Conservation (phyloP, 2,797 vertebrate species). For the Pitangus sulphuratus region DNA sequence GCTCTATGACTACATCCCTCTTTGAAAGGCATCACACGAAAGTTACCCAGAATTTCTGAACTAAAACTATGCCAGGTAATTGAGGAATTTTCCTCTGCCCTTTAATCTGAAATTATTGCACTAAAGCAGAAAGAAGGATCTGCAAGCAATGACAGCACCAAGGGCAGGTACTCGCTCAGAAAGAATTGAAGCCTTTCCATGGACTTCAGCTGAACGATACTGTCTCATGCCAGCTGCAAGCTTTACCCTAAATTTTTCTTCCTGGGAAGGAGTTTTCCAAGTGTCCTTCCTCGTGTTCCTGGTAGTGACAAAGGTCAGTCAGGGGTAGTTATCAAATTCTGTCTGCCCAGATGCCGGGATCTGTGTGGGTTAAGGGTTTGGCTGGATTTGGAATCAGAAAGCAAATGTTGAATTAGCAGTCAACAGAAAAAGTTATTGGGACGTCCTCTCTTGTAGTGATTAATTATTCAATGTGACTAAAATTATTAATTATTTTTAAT, state of each 20-base stretch:
- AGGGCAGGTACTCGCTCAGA: accelerated
- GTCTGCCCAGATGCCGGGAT: not conserved
- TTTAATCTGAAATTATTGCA: not conserved
- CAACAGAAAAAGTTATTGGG: not conserved
- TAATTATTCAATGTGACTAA: not conserved
- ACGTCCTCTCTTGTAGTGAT: not conserved
- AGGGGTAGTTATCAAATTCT: not conserved
- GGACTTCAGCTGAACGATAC: accelerated
- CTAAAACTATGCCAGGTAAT: not conserved
- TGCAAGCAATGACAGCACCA: not conserved
- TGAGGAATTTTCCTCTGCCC: not conserved
- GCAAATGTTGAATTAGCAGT: not conserved
- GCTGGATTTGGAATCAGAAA: not conserved
- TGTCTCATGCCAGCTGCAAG: not conserved
- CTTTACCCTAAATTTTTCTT: not conserved
- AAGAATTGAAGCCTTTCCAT: not conserved
- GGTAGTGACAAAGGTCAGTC: not conserved
- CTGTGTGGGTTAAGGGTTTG: not conserved
- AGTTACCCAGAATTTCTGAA: not conserved
- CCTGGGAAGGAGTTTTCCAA: not conserved
- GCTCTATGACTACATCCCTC: not conserved
- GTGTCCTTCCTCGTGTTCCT: not conserved
- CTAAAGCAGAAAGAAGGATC: not conserved
- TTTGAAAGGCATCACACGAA: not conserved
- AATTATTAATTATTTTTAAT: not conserved